Conservation (phyloP, 2,797 vertebrate genomes). For the Coracias cyanogaster region DNA sequence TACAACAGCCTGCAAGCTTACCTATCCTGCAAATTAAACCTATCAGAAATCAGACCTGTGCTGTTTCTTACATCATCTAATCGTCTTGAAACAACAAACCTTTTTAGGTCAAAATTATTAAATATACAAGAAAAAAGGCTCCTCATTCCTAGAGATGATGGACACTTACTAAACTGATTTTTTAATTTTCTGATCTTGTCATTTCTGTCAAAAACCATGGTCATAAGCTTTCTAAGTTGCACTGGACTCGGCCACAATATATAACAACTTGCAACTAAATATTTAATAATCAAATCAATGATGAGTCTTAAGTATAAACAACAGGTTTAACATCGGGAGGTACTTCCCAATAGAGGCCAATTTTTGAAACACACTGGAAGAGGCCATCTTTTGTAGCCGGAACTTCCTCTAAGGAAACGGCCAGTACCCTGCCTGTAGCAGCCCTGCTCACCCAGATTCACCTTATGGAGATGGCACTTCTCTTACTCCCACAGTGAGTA, state of each 20-base stretch:
- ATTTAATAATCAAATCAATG: not conserved
- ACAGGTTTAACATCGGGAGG: not conserved
- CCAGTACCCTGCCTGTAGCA: rapidly evolving
- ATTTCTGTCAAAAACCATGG: not conserved
- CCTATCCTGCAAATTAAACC: not conserved
- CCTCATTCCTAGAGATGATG: not conserved
- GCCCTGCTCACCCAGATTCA: not conserved
- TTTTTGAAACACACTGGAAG: not conserved
- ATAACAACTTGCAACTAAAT: not conserved
- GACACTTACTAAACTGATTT: not conserved
- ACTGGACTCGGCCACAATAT: not conserved
- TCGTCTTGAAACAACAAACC: not conserved
- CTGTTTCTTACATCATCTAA: not conserved
- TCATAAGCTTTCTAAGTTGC: not conserved
- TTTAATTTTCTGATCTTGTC: no score
- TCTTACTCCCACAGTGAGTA: not conserved
- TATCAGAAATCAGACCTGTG: not conserved
- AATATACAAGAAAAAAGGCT: not conserved
- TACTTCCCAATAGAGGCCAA: not conserved
- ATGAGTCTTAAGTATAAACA: not conserved
- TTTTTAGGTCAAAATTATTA: not conserved
- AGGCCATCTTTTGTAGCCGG: not conserved
- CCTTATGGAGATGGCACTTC: not conserved
- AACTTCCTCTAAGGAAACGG: not conserved
- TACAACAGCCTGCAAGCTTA: not conserved